Base-by-base conservation (phyloP, 2,888 invertebrate species). In the Eulithis prunata region DNA sequence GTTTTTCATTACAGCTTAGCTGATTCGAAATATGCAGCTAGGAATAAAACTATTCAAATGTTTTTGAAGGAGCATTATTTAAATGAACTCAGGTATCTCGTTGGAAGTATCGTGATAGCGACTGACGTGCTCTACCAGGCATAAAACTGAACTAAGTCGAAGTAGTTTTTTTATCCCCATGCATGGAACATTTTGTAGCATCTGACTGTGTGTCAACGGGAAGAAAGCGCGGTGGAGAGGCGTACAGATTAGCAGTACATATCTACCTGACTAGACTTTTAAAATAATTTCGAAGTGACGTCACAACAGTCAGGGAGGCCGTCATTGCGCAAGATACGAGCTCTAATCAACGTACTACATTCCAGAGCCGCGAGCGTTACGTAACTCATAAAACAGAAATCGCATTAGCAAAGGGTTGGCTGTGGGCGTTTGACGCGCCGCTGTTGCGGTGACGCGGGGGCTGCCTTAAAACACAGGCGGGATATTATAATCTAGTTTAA, bases 381-480 rank as follows among this genome's bases (percentile, higher is more conserved):
- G 85, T 80, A 83, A 80, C 79, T 83, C 88, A 84, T 91, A 90
- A 91, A 91, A 85, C 87, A 82, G 82, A 84, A 88, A 86, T 87
- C 88, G 87, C 88, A 87, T 88, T 88, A 89, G 85, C 82, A 87
- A 89, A 89, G 89, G 89, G 88, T 88, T 89, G 85, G 84, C 80
- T 75, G 78, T 68, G 74, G 72, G 78, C 75, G 80, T 83, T 83
- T 82, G 85, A 84, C 81, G 82, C 78, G 79, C 71, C 72, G 73
- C 76, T 75, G 77, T 73, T 74, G 78, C 72, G 75, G 76, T 78
- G 74, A 76, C 75, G 78, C 73, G 71, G 69, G 52, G 55, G 59
- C 41, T 57, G 71, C 71, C 6, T n/a, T 64, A 71, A 73, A 70
- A 12, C 11, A 49, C 61, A 70, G 69, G 68, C 46, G 58, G 7